A percentile compares a stretch with the other conserved stretches of the same genome.
Conservation (phyloP, 2,113 vertebrate species). For the Falcunculus frontatus region DNA sequence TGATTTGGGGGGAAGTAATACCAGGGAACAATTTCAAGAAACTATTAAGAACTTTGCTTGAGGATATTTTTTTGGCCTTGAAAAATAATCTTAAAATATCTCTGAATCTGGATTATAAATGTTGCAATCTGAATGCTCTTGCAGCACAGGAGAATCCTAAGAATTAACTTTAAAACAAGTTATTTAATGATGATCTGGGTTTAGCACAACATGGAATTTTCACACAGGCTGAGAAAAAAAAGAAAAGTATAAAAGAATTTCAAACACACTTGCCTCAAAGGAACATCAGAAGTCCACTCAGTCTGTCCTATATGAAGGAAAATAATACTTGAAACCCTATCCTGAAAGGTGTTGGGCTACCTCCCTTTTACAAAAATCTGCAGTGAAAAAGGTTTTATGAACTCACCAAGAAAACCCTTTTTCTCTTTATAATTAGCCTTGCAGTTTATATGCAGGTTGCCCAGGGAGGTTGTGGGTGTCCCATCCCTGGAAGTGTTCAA, state of each 20-base stretch:
- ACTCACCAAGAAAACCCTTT: background rate
- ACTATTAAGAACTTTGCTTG: background rate
- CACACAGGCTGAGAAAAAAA: background rate
- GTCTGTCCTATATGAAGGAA: background rate
- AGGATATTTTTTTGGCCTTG: background rate
- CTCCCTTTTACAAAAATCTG: background rate
- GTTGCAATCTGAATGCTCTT: background rate
- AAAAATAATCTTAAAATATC: background rate
- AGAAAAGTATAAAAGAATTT: background rate
- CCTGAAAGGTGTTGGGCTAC: background rate
- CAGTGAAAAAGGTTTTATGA: background rate
- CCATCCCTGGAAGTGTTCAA: background rate
- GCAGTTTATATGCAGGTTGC: too few relatives aligned
- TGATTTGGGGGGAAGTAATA: background rate
- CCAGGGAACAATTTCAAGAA: background rate
- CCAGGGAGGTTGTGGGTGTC: background rate
- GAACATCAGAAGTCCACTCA: background rate
- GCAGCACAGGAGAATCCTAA: background rate
- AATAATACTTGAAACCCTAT: background rate
- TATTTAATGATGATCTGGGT: background rate
- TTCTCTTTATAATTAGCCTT: background rate
- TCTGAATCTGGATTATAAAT: background rate
- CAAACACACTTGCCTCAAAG: background rate
- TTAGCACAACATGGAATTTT: background rate
- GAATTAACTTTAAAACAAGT: background rate